Percentiles rank a stretch among this genome's conserved stretches.
phyloP scores from a whole-genome alignment of 2,113 vertebrate genomes.

The Cairina moschata region DNA sequence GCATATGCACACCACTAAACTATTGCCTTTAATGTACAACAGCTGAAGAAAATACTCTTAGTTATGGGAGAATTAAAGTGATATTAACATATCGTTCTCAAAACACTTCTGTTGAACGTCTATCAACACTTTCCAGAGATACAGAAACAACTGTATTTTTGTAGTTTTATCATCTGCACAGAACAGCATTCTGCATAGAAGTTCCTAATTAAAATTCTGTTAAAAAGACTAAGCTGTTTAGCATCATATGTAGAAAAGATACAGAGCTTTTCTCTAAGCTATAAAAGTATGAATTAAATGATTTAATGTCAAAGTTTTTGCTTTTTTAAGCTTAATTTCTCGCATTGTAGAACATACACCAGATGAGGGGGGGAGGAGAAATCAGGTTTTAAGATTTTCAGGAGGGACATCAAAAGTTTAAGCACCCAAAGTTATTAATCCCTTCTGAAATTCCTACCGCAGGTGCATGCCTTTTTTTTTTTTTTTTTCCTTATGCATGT shows the following conservation, averaged over 20 bases:
- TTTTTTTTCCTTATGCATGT: neutral
- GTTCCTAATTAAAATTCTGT: neutral
- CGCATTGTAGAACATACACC: neutral
- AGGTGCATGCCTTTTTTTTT: neutral
- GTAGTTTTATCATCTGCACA: neutral
- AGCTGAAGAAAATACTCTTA: neutral
- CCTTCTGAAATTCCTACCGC: neutral
- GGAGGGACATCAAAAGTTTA: neutral
- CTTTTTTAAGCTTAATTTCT: neutral
- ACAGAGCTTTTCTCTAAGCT: neutral
- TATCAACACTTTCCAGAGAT: neutral
- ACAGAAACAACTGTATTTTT: neutral
- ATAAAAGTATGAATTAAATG: neutral
- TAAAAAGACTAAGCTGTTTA: neutral
- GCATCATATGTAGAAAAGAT: neutral
- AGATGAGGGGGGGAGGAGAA: neutral
- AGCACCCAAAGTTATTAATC: neutral
- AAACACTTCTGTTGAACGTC: neutral
- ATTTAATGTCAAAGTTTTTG: fast-evolving
- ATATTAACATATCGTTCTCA: neutral
- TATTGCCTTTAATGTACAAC: neutral
- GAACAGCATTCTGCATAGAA: neutral
- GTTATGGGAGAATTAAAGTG: neutral
- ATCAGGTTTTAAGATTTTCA: neutral
- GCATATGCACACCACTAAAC: neutral